Evolutionary conservation across 2,888 invertebrate genomes (phyloP).

Genomic region (Prenolepis imparis): DNA sequence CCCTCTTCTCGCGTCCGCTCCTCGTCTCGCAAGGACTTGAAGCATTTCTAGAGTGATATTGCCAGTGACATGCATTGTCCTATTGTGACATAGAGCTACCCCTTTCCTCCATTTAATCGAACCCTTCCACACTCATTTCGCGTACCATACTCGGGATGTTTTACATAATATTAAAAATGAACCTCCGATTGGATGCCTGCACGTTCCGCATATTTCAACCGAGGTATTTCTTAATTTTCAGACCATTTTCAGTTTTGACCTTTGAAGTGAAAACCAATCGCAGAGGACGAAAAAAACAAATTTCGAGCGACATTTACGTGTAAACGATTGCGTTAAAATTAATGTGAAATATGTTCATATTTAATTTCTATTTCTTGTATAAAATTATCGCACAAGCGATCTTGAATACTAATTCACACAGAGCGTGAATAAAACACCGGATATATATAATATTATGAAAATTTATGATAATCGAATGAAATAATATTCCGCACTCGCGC

Average conservation of each 20-base stretch:
- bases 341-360: constrained; percentile 2
- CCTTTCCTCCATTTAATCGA: constrained; percentile 74
- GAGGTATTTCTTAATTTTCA: constrained; percentile 63
- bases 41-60: constrained; percentile 80
- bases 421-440: too few species aligned
- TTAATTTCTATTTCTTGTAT: background rate
- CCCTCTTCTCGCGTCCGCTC: constrained; percentile 3
- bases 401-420: background rate
- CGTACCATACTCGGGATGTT: constrained; percentile 69
- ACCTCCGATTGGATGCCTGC: constrained; percentile 80
- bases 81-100: constrained; percentile 77
- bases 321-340: constrained; percentile 14
- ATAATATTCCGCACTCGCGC: constrained; percentile 24
- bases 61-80: constrained; percentile 82
- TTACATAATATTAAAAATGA: constrained; percentile 83
- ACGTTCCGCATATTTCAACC: constrained; percentile 73
- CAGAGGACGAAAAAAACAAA: constrained; percentile 18
- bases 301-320: constrained; percentile 6
- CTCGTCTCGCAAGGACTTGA: constrained; percentile 70
- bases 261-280: constrained; percentile 20
- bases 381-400: background rate
- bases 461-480: constrained; percentile 51
- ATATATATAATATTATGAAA: background rate
- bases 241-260: constrained; percentile 44
- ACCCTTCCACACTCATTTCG: constrained; percentile 32